These are phyloP conservation scores for Girardinichthys multiradiatus DNA, from an alignment of 2,113 vertebrate genomes.

Conservation along the genomic window DNA sequence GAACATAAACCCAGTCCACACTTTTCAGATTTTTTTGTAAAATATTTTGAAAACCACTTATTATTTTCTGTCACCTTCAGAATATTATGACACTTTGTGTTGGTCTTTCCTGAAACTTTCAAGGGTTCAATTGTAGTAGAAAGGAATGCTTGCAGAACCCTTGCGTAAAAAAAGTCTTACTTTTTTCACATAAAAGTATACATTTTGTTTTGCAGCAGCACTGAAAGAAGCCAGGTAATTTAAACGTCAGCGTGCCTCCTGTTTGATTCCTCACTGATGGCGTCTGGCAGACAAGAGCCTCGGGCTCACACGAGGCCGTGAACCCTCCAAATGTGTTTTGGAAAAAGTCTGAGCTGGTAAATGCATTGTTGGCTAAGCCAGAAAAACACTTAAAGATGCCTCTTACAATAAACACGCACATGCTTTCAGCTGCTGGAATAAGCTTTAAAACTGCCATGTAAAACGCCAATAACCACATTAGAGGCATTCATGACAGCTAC, in stretches of 20 bases:
- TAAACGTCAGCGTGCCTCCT: constrained; percentile 23
- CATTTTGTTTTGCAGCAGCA: not conserved
- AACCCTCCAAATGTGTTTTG: constrained; percentile 57
- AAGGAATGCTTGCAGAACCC: too few relatives aligned
- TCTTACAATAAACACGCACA: constrained; percentile 19
- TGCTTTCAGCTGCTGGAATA: constrained; percentile 15
- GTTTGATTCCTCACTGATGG: constrained; percentile 39
- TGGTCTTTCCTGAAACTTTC: too few relatives aligned
- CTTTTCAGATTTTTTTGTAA: too few relatives aligned
- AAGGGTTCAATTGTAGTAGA: too few relatives aligned
- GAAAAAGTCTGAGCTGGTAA: constrained; percentile 60
- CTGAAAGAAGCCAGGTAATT: constrained; percentile 32
- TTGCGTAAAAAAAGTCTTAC: not conserved
- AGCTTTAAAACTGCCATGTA: constrained; percentile 2
- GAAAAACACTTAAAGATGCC: constrained; percentile 48
- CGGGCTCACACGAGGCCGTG: constrained; percentile 37
- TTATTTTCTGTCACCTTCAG: too few relatives aligned
- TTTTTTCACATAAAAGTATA: not conserved
- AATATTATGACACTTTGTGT: too few relatives aligned
- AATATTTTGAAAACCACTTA: too few relatives aligned
- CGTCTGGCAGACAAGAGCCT: constrained; percentile 36
- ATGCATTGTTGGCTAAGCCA: constrained; percentile 55
- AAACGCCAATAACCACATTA: not conserved
- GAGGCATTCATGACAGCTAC: not conserved
- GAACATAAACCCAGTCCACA: too few relatives aligned